Evolutionary conservation across 1,140 invertebrate genomes (phyloP).

Genomic region (Brachionus calyciflorus): DNA sequence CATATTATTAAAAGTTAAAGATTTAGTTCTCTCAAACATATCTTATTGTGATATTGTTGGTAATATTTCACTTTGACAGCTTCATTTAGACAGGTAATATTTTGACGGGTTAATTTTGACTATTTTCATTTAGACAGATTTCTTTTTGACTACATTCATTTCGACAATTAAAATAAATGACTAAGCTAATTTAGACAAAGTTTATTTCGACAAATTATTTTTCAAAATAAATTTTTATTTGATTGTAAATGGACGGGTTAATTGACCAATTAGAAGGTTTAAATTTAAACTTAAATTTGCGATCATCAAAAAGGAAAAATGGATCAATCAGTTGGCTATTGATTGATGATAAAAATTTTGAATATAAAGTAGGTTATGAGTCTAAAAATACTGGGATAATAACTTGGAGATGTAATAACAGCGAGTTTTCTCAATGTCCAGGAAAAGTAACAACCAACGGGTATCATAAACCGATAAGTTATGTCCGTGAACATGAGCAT

Average conservation of each 20-base stretch:
- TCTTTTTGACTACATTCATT: not conserved
- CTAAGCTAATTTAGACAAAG: not conserved
- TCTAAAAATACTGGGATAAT: not conserved
- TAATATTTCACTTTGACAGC: too few species aligned
- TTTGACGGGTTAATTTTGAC: slow-evolving; percentile 6
- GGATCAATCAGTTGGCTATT: too few species aligned
- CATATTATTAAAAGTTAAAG: too few species aligned
- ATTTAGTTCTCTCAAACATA: too few species aligned
- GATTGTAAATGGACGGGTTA: not conserved
- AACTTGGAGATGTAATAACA: not conserved
- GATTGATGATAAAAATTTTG: too few species aligned
- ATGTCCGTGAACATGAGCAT: not conserved
- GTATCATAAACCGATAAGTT: not conserved
- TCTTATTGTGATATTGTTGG: too few species aligned
- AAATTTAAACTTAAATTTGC: slow-evolving; percentile 6
- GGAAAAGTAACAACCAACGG: not conserved
- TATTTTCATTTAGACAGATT: not conserved
- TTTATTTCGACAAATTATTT: not conserved
- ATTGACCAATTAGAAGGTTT: not conserved
- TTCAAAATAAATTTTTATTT: not conserved
- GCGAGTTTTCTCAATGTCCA: too few species aligned
- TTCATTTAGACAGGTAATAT: too few species aligned
- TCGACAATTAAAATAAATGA: not conserved
- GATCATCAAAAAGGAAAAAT: too few species aligned
- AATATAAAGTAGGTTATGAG: not conserved